Evolutionary conservation across 2,797 vertebrate species (phyloP).

Genomic region (Clarias laeviceps): DNA sequence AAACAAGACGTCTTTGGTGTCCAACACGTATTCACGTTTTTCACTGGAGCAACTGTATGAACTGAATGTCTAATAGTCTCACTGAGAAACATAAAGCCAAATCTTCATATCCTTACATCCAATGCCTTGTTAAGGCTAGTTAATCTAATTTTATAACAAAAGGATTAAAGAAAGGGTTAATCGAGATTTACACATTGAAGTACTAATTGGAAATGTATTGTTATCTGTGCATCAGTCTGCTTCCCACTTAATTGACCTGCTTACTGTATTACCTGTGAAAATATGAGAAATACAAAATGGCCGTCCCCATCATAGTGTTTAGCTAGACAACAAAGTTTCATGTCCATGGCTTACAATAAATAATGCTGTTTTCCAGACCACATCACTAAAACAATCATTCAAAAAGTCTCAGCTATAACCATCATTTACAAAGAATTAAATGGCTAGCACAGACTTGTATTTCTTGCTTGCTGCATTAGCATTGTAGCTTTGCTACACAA

Average conservation of each 20-base stretch:
- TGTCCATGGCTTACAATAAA: neutral
- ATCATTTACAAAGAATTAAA: neutral
- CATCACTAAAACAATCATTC: neutral
- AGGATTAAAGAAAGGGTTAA: neutral
- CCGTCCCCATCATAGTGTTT: neutral
- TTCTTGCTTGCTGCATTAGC: neutral
- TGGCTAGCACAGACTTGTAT: neutral
- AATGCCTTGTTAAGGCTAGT: neutral
- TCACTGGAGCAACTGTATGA: neutral
- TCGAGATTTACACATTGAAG: neutral
- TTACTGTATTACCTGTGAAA: neutral
- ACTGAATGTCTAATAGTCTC: neutral
- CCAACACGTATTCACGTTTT: neutral
- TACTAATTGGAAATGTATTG: neutral
- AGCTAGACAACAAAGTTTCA: neutral
- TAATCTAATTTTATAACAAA: neutral
- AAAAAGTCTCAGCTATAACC: neutral
- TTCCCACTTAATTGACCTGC: neutral
- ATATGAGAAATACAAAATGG: neutral
- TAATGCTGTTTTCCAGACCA: neutral
- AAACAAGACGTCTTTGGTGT: neutral
- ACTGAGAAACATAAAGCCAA: neutral
- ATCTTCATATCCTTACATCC: neutral
- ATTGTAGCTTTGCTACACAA: too few relatives aligned
- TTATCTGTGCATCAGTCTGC: neutral